phyloP scores from a whole-genome alignment of 1,140 invertebrate species.

The Globodera rostochiensis region DNA sequence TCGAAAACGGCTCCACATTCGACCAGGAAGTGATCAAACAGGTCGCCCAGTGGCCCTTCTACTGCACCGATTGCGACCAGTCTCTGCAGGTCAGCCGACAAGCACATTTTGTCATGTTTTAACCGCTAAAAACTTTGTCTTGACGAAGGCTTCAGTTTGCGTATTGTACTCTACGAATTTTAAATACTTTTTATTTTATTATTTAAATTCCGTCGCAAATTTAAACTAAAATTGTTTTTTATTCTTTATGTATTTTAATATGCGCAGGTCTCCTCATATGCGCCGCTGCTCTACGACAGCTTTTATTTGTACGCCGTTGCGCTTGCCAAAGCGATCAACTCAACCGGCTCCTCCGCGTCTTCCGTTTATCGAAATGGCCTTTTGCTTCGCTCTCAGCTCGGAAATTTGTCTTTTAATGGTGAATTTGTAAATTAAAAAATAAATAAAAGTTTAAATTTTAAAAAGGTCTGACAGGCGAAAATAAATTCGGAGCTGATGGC shows the following conservation, averaged over 20 bases:
- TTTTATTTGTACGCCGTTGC: neutral
- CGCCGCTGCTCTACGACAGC: neutral
- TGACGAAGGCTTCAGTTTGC: too few relatives aligned
- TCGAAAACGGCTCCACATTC: neutral
- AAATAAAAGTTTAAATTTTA: neutral
- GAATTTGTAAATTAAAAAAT: neutral
- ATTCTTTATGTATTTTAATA: too few relatives aligned
- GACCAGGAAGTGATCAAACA: neutral
- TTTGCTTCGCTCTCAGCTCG: neutral
- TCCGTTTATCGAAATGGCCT: neutral
- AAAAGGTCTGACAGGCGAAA: neutral
- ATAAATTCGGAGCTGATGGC: neutral
- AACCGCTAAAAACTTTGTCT: too few relatives aligned
- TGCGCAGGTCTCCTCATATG: neutral
- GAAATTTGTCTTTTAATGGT: neutral
- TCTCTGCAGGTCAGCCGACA: neutral
- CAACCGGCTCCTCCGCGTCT: neutral
- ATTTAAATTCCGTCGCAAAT: too few relatives aligned
- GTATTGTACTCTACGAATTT: too few relatives aligned
- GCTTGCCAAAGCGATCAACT: neutral
- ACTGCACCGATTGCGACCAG: neutral
- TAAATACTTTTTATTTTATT: too few relatives aligned
- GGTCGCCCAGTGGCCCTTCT: neutral
- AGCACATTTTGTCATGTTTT: too few relatives aligned
- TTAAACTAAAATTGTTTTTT: too few relatives aligned